Conservation (phyloP, 1,140 invertebrate genomes). For the Apis mellifera region DNA sequence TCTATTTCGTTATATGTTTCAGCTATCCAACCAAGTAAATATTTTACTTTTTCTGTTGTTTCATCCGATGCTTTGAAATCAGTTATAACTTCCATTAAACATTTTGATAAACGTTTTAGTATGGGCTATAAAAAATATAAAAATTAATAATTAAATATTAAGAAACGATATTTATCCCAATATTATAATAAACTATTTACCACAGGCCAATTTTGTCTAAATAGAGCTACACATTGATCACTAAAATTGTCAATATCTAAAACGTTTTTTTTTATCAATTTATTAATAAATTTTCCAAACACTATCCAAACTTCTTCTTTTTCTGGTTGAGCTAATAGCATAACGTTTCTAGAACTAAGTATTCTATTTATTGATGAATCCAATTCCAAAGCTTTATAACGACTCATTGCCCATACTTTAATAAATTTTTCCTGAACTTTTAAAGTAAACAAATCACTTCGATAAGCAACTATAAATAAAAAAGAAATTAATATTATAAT, state of each 20-base stretch:
- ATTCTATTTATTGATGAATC: slow-evolving; percentile 70
- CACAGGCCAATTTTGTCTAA: slow-evolving; percentile 79
- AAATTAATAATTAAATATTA: not conserved
- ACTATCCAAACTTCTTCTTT: slow-evolving; percentile 67
- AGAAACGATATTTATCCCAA: not conserved
- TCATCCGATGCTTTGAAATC: slow-evolving; percentile 68
- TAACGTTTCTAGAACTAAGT: slow-evolving; percentile 78
- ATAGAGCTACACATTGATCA: slow-evolving; percentile 78
- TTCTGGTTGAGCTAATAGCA: slow-evolving; percentile 72
- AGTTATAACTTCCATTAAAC: slow-evolving; percentile 72
- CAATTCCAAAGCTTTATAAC: slow-evolving; percentile 55
- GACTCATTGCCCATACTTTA: slow-evolving; percentile 72
- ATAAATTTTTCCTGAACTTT: slow-evolving; percentile 73
- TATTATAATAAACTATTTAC: slow-evolving; percentile 62
- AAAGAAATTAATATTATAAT: slow-evolving; percentile 5
- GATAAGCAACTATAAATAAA: slow-evolving; percentile 69
- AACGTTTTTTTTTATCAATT: slow-evolving; percentile 73
- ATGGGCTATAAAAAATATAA: slow-evolving; percentile 62
- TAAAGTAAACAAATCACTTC: slow-evolving; percentile 68
- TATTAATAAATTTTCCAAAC: slow-evolving; percentile 72
- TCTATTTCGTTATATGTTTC: slow-evolving; percentile 73
- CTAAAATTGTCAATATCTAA: slow-evolving; percentile 75
- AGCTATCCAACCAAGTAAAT: slow-evolving; percentile 75
- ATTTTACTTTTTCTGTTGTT: slow-evolving; percentile 70
- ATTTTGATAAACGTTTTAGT: slow-evolving; percentile 73